A percentile compares a stretch with the other conserved stretches of the same genome.
Conservation (phyloP, 2,888 invertebrate species). For the Poecilus cupreus region DNA sequence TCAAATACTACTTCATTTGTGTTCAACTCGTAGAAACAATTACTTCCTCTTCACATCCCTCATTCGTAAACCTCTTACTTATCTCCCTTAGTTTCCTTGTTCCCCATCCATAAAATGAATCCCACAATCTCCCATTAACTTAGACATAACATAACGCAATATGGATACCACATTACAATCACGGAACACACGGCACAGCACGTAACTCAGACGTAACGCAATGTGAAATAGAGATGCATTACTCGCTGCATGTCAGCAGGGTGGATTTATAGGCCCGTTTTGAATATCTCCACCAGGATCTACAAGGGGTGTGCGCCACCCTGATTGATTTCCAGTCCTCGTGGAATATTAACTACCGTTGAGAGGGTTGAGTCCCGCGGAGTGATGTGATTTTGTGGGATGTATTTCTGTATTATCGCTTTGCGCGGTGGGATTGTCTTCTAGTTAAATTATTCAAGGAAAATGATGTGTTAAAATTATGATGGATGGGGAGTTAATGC, state of each 20-base stretch:
- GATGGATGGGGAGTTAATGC: not conserved
- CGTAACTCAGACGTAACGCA: not conserved
- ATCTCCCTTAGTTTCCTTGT: too few relatives aligned
- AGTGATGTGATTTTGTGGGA: slow-evolving; percentile 22
- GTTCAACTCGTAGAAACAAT: too few relatives aligned
- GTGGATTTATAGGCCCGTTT: slow-evolving; percentile 13
- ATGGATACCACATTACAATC: not conserved
- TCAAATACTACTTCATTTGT: too few relatives aligned
- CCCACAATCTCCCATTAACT: not conserved
- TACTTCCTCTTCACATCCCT: too few relatives aligned
- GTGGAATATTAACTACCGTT: slow-evolving; percentile 25
- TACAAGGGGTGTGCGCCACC: slow-evolving; percentile 8
- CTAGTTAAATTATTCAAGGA: slow-evolving; percentile 11
- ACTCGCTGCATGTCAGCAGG: not conserved
- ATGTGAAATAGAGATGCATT: not conserved
- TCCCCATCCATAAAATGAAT: too few relatives aligned
- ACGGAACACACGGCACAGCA: not conserved
- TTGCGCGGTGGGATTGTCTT: not conserved
- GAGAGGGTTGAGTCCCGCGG: not conserved
- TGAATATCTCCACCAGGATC: slow-evolving; percentile 18
- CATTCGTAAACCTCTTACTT: too few relatives aligned
- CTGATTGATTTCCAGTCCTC: slow-evolving; percentile 32
- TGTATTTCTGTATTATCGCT: slow-evolving; percentile 6
- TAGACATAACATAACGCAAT: not conserved
- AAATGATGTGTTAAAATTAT: slow-evolving; percentile 10